A percentile compares a stretch with the other conserved stretches of the same genome.
phyloP scores from a whole-genome alignment of 1,140 invertebrate genomes.

The Pararge aegeria region DNA sequence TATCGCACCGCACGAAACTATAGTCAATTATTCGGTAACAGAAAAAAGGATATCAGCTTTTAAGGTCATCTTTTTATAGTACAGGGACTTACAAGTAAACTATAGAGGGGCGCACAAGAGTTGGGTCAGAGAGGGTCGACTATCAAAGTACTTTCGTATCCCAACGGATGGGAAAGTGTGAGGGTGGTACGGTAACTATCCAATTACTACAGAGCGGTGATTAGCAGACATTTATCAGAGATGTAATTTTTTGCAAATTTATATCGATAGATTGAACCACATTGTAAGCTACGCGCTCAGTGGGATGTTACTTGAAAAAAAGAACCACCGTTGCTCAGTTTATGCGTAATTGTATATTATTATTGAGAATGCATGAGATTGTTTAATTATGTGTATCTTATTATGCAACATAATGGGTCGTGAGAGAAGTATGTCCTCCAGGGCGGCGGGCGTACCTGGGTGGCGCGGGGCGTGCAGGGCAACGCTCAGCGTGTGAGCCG shows the following conservation, averaged over 20 bases:
- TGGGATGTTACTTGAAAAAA: background rate
- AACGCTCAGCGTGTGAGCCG: conserved; percentile 32
- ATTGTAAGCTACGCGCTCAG: background rate
- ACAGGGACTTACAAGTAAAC: conserved; percentile 17
- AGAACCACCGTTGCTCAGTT: background rate
- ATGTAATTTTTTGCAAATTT: background rate
- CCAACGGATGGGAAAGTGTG: conserved; percentile 29
- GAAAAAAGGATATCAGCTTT: conserved; percentile 33
- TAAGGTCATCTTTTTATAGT: conserved; percentile 47
- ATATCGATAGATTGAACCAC: background rate
- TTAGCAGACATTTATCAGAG: background rate
- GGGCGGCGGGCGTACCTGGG: conserved; percentile 1
- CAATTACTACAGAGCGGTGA: conserved; percentile 21
- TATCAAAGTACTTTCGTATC: conserved; percentile 42
- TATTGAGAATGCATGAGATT: background rate
- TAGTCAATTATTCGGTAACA: conserved; percentile 31
- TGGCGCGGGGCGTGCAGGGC: conserved; percentile 25
- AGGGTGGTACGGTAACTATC: conserved; percentile 24
- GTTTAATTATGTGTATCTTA: conserved; percentile 7
- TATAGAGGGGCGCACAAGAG: conserved; percentile 38
- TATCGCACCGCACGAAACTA: background rate
- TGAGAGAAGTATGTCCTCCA: conserved; percentile 1
- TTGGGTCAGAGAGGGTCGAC: conserved; percentile 49
- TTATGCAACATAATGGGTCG: conserved; percentile 12
- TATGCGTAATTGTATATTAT: background rate